These are phyloP conservation scores for Wasmannia auropunctata DNA, from an alignment of 1,140 invertebrate genomes.

Conservation along the genomic window DNA sequence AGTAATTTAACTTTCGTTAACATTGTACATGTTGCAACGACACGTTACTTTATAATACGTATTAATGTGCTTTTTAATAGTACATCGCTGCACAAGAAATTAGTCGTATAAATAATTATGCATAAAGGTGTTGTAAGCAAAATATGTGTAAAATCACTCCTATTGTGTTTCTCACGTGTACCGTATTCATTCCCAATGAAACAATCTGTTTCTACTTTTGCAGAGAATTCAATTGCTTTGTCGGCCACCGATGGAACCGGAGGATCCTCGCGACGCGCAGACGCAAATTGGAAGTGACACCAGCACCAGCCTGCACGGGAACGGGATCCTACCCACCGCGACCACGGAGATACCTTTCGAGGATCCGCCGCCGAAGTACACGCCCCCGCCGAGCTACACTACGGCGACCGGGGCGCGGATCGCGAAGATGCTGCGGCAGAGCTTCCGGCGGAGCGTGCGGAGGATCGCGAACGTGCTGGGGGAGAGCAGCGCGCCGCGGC, in stretches of 20 bases:
- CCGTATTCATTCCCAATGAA: not conserved
- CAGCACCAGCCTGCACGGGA: constrained; percentile 76
- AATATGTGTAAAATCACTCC: not conserved
- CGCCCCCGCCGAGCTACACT: constrained; percentile 95
- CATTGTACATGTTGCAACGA: not conserved
- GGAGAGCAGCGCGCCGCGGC: constrained; percentile 76
- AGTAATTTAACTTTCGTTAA: constrained; percentile 10
- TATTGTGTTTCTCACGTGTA: not conserved
- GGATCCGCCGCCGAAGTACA: constrained; percentile 96
- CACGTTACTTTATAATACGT: not conserved
- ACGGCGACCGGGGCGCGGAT: constrained; percentile 94
- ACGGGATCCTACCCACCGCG: constrained; percentile 76
- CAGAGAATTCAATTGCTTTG: constrained; percentile 91
- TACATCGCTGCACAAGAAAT: not conserved
- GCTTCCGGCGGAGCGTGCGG: constrained; percentile 92
- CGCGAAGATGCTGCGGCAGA: constrained; percentile 92
- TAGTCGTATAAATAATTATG: not conserved
- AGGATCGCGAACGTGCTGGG: constrained; percentile 87
- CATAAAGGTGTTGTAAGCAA: not conserved
- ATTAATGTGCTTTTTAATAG: not conserved
- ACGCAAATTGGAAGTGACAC: constrained; percentile 75
- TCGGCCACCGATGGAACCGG: constrained; percentile 87
- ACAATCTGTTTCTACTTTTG: not conserved
- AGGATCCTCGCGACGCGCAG: constrained; percentile 75
- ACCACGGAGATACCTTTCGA: constrained; percentile 85